Base-by-base conservation (phyloP, 2,797 vertebrate genomes). In the Sardinella longiceps region DNA sequence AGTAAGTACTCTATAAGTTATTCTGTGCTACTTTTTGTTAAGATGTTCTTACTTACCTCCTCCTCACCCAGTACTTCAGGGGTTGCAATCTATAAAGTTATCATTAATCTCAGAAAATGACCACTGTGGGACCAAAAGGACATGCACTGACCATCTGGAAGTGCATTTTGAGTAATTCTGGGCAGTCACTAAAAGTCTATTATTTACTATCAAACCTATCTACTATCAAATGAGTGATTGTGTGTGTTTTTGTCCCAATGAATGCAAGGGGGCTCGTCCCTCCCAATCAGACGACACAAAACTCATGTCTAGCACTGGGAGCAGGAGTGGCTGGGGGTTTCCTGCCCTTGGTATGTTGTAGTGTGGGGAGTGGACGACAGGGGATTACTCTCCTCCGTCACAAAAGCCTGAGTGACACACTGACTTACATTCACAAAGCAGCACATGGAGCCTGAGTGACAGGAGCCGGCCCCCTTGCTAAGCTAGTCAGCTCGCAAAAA, bases 381-480 rank as follows among this genome's bases (percentile, higher is more conserved):
- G 50, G 84, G 80, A 87, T 85, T 87, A 84, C 85, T 80, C 51
- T 53, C 80, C 84, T 82, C 87, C 81, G 80, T 80, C 85, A 84
- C 82, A 87, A 87, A 87, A 85, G 83, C 80, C 85, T 84, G 84
- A 81, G 83, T 87, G 85, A 88, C 88, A 82, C 30, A 82, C 37
- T 60, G 43, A 87, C 86, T 82, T 53, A 43, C 80, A 33, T 70
- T 85, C 80, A 48, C 81, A n/a, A 37, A 63, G 33, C 12, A 86
- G 81, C 53, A 66, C 39, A 84, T 6, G 85, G 60, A 45, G 56
- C 81, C 25, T 84, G 81, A 87, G 37, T 83, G 84, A 84, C 83
- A 83, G 82, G 74, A 60, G 28, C 82, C 66, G 51, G n/a, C 28
- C 80, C 83, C 82, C 63, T 51, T 82, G 70, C 66, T 50, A 20